phyloP scores from a whole-genome alignment of 2,797 vertebrate genomes.

The Phrynocephalus vlangalii region DNA sequence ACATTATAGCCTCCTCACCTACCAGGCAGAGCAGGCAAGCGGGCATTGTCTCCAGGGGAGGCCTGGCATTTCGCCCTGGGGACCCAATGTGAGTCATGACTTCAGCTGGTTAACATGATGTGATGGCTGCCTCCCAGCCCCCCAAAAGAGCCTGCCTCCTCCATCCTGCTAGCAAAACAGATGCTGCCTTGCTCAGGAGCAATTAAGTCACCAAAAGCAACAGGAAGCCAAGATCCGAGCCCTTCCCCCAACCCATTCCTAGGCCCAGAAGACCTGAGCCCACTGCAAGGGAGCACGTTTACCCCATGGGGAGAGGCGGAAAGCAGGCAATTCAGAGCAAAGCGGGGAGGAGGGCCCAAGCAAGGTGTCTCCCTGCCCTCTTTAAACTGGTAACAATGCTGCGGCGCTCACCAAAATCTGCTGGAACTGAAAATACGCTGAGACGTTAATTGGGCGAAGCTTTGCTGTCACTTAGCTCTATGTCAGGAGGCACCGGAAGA shows the following conservation, averaged over 20 bases:
- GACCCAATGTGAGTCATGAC: slow-evolving; percentile 10
- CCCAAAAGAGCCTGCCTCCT: slow-evolving; percentile 5
- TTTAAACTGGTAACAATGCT: background rate
- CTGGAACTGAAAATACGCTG: background rate
- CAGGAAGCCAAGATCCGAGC: background rate
- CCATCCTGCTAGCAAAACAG: slow-evolving; percentile 31
- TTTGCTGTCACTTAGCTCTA: background rate
- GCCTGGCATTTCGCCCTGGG: slow-evolving; percentile 1
- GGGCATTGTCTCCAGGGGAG: background rate
- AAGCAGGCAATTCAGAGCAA: rapidly evolving
- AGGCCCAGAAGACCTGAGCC: background rate
- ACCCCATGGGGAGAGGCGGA: rapidly evolving
- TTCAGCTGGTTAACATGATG: slow-evolving; percentile 35
- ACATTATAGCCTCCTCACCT: background rate
- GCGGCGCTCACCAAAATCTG: background rate
- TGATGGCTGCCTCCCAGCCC: slow-evolving; percentile 18
- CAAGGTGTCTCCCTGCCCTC: background rate
- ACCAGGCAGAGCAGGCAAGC: background rate
- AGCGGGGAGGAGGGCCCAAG: background rate
- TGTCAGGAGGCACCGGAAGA: background rate
- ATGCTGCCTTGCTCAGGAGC: slow-evolving; percentile 24
- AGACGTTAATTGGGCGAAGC: background rate
- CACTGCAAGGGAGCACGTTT: background rate
- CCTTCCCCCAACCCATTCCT: background rate
- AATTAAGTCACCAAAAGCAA: slow-evolving; percentile 24